Base-by-base conservation (phyloP, 2,888 invertebrate genomes). In the Neocrepidodera transversa region DNA sequence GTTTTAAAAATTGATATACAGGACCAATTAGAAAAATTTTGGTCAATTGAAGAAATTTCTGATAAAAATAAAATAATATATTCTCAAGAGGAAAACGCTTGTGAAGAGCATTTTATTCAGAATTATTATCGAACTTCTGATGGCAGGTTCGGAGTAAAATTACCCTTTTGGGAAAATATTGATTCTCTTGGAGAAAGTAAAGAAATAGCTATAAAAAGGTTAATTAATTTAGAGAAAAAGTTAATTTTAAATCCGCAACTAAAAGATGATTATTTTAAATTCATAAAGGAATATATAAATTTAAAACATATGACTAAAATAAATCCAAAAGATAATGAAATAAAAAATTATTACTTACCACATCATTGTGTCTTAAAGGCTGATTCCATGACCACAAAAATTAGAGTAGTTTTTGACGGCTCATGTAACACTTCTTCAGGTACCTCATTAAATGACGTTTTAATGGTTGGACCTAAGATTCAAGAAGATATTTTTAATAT, bases 401-500 rank as follows among this genome's bases (percentile, higher is more conserved):
- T 57, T 3, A 26, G 28, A n/a, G 47, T 60, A 2, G 55, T 60
- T 4, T 57, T 57, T n/a, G 47, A 57, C 17, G 60, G 30, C 1
- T 60, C 55, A 0, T 18, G 35, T 4, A 50, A 55, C 16, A 16
- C 49, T 2, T 8, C 10, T 5, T 18, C 53, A 1, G 53, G 59
- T 5, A 0, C 49, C 11, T 54, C 53, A 5, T 20, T 60, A 17
- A 60, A 60, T 28, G 49, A 54, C 13, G 26, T 43, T 14, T 42
- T 59, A n/a, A 43, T 35, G 18, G 23, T 23, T 2, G 50, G 50
- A 0, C 59, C 54, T 16, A 43, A 16, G 1, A 54, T 54, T 17
- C 54, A 52, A 69, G 71, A 36, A 47, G 74, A 42, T 60, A 40
- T 51, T 26, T 38, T 72, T 20, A 66, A 68, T 16, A 53, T 74